Conservation (phyloP, 2,797 vertebrate species). For the Tangara arthus region DNA sequence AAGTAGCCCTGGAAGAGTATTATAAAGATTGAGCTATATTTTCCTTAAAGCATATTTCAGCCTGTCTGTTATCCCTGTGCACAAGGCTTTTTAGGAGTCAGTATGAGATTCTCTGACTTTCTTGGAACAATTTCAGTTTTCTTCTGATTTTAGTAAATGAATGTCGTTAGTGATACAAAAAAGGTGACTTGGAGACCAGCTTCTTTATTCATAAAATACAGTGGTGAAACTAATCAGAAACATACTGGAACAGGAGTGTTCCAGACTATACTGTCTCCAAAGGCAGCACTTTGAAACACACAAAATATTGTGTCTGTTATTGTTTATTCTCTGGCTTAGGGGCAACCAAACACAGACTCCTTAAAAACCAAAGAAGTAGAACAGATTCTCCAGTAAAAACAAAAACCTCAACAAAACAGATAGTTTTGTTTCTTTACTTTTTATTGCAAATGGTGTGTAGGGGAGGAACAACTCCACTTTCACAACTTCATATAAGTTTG, state of each 20-base stretch:
- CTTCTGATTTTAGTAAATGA: background rate
- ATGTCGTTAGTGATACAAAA: background rate
- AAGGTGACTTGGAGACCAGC: background rate
- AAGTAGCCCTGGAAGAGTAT: background rate
- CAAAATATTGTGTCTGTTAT: background rate
- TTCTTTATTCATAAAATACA: background rate
- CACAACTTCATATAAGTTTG: background rate
- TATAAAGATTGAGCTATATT: background rate
- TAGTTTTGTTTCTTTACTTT: background rate
- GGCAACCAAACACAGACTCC: background rate
- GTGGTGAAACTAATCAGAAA: background rate
- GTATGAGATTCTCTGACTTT: background rate
- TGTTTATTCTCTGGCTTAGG: background rate
- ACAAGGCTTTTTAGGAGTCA: background rate
- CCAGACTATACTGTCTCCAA: background rate
- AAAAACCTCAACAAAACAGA: rapidly evolving
- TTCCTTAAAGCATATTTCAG: background rate
- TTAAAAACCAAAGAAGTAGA: background rate
- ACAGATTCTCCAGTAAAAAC: background rate
- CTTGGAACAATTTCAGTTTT: background rate
- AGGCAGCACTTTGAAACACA: background rate
- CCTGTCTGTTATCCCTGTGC: background rate
- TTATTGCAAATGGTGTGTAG: background rate
- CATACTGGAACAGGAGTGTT: background rate
- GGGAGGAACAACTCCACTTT: background rate